Conservation (phyloP, 2,113 vertebrate genomes). For the Odobenus rosmarus region DNA sequence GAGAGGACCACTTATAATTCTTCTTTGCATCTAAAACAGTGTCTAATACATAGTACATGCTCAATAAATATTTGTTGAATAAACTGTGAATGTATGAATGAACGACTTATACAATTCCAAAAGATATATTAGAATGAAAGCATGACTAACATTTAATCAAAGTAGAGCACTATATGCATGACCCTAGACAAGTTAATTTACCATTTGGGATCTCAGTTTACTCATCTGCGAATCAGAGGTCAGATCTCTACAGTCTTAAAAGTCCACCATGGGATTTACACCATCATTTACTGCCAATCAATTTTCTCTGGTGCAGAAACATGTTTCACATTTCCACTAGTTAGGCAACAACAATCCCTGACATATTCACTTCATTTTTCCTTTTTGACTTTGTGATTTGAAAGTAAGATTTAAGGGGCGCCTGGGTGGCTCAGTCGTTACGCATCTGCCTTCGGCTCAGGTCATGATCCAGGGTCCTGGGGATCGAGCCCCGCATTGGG, state of each 20-base stretch:
- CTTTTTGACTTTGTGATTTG: constrained; percentile 61
- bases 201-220: background rate
- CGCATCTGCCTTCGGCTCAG: too few relatives aligned
- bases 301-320: constrained; percentile 49
- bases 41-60: background rate
- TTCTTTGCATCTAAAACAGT: background rate
- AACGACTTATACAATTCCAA: background rate
- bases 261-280: background rate
- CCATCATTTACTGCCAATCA: constrained; percentile 33
- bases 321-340: constrained; percentile 37
- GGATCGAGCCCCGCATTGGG: too few relatives aligned
- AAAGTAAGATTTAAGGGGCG: constrained; percentile 33
- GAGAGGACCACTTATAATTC: background rate
- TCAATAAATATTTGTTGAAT: constrained; percentile 1
- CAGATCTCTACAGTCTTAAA: constrained; percentile 38
- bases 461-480: too few relatives aligned
- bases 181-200: constrained; percentile 2
- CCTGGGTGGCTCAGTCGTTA: too few relatives aligned
- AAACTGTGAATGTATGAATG: background rate
- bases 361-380: constrained; percentile 11
- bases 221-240: constrained; percentile 57
- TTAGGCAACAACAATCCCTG: background rate
- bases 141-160: constrained; percentile 34
- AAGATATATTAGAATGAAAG: background rate
- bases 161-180: background rate